Evolutionary conservation across 2,797 vertebrate genomes (phyloP).

Genomic region (Remorina albescens): DNA sequence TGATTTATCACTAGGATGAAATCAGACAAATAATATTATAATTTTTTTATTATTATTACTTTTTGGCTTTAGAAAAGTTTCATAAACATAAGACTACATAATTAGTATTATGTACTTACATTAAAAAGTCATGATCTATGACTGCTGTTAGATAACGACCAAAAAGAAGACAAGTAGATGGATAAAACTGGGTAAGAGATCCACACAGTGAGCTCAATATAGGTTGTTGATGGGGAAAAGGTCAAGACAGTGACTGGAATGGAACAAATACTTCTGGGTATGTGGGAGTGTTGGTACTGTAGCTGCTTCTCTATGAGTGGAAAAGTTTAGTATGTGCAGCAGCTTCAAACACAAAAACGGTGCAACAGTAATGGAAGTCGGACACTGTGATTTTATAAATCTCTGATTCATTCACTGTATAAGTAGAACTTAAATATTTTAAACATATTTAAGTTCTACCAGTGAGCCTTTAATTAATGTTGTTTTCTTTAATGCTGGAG

Average conservation of each 20-base stretch:
- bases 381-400: conserved; percentile 10
- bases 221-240: conserved; percentile 36
- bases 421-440: conserved; percentile 1
- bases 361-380: conserved; percentile 18
- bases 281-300: background rate
- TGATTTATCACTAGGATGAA: too few relatives aligned
- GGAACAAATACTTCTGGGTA: conserved; percentile 7
- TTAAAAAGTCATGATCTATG: too few relatives aligned
- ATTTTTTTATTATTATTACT: too few relatives aligned
- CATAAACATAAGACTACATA: too few relatives aligned
- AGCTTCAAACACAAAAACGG: conserved; percentile 10
- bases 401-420: conserved; percentile 12
- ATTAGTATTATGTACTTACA: too few relatives aligned
- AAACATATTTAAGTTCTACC: too few relatives aligned
- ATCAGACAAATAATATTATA: too few relatives aligned
- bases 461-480: conserved; percentile 19
- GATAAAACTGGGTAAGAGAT: conserved; percentile 46
- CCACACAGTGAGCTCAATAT: conserved; percentile 15
- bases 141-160: conserved; percentile 46
- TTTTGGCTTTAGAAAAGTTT: too few relatives aligned
- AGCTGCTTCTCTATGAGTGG: background rate
- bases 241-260: conserved; percentile 33
- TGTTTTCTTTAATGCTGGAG: background rate
- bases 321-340: background rate
- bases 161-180: conserved; percentile 22